Evolutionary conservation across 2,797 vertebrate species (phyloP), one percentile per base, ranked within the genome.

Genomic region (Iguana delicatissima): DNA sequence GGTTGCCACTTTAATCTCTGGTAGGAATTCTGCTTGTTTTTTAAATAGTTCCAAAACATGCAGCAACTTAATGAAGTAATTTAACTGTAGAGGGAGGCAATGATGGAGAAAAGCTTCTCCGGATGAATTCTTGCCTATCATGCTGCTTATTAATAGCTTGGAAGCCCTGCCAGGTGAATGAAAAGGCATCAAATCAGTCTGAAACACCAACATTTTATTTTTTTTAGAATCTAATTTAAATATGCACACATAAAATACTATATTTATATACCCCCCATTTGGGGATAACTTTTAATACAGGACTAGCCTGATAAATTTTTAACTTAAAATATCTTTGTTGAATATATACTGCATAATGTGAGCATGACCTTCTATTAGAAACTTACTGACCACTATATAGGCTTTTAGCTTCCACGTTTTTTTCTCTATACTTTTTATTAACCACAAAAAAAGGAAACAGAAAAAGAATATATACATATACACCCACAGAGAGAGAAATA

Each of bases 151-250:
- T 57, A 85, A 85, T 55, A 85, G 35, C 52, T 35, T n/a, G 4
- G 52, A 85, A n/a, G 52, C 67, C 69, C 84, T 85, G 9, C 32
- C 50, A n/a, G 20, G 52, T 29, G 20, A 73, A 52, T 52, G 73
- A 73, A 85, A 52, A 85, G 67, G 52, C 38, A 52, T 38, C 85
- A 86, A 76, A 76, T 35, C 52, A 80, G 14, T 80, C 52, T 57
- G 52, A 74, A 76, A 57, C 22, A 26, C 13, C 35, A 76, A 35
- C 6, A 42, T 57, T 57, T 59, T 57, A 69, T 73, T 52, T 73
- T 52, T 85, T 73, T 73, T 62, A 52, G n/a, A 24, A 72, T 52
- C 32, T 32, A n/a, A 85, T 85, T 72, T 84, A 18, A 22, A 20
- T 10, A 72, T n/a, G 72, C 29, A 50, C 46, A 62, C 16, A 59